Percentiles rank a stretch among this genome's conserved stretches.
Conservation (phyloP, 2,113 vertebrate genomes). For the Cyprinodon variegatus region DNA sequence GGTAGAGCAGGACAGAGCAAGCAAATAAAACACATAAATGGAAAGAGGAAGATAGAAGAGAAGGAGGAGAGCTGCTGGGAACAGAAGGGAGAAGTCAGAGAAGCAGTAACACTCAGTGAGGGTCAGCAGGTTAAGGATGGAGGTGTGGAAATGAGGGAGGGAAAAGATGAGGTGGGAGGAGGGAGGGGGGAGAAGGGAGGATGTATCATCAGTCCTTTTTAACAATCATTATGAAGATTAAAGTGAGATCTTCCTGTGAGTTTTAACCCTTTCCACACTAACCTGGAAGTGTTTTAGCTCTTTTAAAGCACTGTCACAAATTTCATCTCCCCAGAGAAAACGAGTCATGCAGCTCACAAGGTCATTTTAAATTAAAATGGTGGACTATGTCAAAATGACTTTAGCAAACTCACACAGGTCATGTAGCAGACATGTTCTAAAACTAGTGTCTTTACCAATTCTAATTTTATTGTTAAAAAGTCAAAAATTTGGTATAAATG, state of each 20-base stretch:
- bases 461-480: too few species aligned
- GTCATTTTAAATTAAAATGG: not conserved
- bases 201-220: conserved; percentile 86
- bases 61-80: conserved; percentile 14
- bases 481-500: too few species aligned
- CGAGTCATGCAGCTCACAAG: not conserved
- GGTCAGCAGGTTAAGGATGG: conserved; percentile 56
- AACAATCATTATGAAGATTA: conserved; percentile 86
- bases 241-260: conserved; percentile 80
- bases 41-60: not conserved
- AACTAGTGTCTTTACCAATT: too few species aligned
- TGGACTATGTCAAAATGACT: not conserved
- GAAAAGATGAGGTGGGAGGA: conserved; percentile 33
- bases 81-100: conserved; percentile 1
- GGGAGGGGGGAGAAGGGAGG: conserved; percentile 52
- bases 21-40: not conserved
- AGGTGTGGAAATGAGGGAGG: conserved; percentile 53
- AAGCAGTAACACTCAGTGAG: conserved; percentile 24
- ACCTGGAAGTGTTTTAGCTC: not conserved
- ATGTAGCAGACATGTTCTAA: too few species aligned
- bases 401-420: not conserved
- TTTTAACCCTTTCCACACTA: conserved; percentile 62
- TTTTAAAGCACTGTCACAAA: not conserved
- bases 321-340: not conserved
- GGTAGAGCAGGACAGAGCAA: not conserved